Base-by-base conservation (phyloP, 2,797 vertebrate species). In the Syndactyla subalaris region DNA sequence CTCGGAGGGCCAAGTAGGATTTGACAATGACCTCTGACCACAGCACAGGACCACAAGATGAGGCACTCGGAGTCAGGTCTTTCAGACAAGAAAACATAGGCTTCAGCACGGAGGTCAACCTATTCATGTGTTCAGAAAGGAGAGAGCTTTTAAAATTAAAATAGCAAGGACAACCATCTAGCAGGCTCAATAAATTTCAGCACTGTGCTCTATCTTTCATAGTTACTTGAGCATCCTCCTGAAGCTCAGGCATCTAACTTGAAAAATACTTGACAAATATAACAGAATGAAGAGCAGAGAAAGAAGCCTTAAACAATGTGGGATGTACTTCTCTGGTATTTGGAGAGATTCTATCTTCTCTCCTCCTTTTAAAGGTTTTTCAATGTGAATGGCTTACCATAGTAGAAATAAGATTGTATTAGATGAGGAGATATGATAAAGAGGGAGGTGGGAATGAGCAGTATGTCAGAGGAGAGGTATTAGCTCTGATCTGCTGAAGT, bases 91-190 rank as follows among this genome's bases (percentile, higher is more conserved):
- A 65, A 74, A 75, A 51, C n/a, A 74, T 41, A 75, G 67, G 58
- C 41, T 91, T 89, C 45, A 27, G 67, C 55, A 61, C 57, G 48
- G 83, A 85, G 82, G 24, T 91, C 9, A 10, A 52, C 38, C 39
- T 76, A 57, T 77, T 96, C 49, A 76, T 72, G 70, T 84, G 46
- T 55, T 83, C 86, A 77, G 74, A 94, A 92, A 84, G 83, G 55
- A 78, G 36, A 73, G 26, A 30, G 22, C 54, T 73, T 92, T 89
- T 78, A 88, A 85, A 93, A 91, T 48, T 57, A 92, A 96, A 88
- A 89, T 71, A 76, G 65, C 73, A 88, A 84, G 80, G 91, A 80
- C 65, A 54, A 63, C 83, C 54, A 76, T 83, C 74, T 51, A 61
- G 59, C 58, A 73, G 38, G 63, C 76, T 92, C 32, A 46, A 26